Evolutionary conservation across 2,797 vertebrate genomes (phyloP), one percentile per base, ranked within the genome.

Genomic region (Pseudochaenichthys georgianus): DNA sequence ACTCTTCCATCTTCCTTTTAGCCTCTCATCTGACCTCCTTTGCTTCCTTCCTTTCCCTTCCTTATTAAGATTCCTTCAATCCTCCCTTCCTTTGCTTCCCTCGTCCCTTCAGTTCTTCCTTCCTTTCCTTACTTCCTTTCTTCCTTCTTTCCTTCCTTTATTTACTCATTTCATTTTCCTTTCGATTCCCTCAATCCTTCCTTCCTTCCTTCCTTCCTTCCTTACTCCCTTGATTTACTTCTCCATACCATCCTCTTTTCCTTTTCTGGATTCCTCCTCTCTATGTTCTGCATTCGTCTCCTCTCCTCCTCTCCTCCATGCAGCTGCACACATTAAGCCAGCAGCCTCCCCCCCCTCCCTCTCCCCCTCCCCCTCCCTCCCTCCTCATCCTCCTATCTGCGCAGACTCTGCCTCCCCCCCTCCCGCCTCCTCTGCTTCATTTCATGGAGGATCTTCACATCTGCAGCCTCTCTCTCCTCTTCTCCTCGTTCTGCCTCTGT

Each of bases 361-460:
- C 46, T 45, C 54, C 45, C 54, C 45, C 75, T 68, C 61, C 43
- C 7, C 13, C 55, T 70, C 69, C 28, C 77, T 77, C 47, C 34
- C 34, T 34, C 34, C 8, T 77, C 87, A 66, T 84, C 80, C 82
- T 85, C 75, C 73, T 70, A 74, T 90, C 89, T 88, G 81, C 84
- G 73, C 88, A 90, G 85, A 73, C 90, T 87, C 88, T 77, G 13
- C 62, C 84, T 51, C 21, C 83, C 84, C 59, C 77, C 85, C 21
- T 83, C 77, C 85, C 21, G 82, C 63, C 68, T 62, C 69, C 46
- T n/a, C 78, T 64, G 65, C 69, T 69, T 76, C 78, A 67, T 86
- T 87, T 87, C 15, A 81, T 90, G 87, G 85, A 82, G 74, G 74
- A 82, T 74, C 82, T 84, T 78, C 89, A 90, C 89, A 90, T 90